phyloP scores from a whole-genome alignment of 37 sponge, comb jelly and placozoan genomes.

The Bolinopsis microptera region DNA sequence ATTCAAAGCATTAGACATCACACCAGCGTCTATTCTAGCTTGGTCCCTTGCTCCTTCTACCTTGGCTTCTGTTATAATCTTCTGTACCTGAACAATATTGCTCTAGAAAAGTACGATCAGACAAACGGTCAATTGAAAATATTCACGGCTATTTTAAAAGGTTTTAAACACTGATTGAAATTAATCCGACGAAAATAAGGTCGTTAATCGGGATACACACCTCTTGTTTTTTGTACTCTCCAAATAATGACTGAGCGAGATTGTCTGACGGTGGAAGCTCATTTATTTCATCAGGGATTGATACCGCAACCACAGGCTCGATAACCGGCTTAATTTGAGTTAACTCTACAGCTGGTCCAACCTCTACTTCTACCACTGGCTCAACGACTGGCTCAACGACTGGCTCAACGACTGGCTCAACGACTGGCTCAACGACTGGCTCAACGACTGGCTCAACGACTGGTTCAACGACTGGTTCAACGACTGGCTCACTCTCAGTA shows the following conservation, averaged over 20 bases:
- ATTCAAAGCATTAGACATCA: conserved; percentile 43
- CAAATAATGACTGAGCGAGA: conserved; percentile 39
- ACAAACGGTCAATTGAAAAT: too few relatives aligned
- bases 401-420: neutral
- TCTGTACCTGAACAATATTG: neutral
- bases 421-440: too few relatives aligned
- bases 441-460: too few relatives aligned
- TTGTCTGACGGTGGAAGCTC: neutral
- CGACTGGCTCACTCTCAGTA: neutral
- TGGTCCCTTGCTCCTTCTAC: conserved; percentile 40
- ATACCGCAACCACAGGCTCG: neutral
- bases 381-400: neutral
- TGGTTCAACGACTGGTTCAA: too few relatives aligned
- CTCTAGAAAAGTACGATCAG: neutral
- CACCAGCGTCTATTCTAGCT: conserved; percentile 40
- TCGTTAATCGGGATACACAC: too few relatives aligned
- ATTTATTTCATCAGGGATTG: neutral
- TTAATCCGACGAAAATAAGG: too few relatives aligned
- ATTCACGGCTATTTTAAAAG: too few relatives aligned
- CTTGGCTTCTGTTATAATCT: conserved; percentile 53
- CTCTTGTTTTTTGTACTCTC: conserved; percentile 62
- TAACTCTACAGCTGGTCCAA: conserved; percentile 18
- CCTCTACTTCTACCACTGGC: neutral
- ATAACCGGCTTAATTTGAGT: neutral
- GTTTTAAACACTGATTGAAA: too few relatives aligned